Conservation (phyloP, 2,888 invertebrate species). For the Andrena praecox region DNA sequence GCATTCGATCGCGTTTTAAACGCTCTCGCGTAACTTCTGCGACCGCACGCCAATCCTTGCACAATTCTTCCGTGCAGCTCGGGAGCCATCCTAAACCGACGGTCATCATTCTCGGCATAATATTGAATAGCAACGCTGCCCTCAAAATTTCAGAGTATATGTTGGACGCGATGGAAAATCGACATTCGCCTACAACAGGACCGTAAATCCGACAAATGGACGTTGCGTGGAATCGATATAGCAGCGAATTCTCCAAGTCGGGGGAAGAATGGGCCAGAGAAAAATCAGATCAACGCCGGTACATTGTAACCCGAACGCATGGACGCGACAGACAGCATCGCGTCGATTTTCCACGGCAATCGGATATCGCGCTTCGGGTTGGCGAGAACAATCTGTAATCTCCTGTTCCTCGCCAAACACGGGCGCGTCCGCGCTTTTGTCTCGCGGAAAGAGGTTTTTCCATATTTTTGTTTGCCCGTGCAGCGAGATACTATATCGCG, state of each 20-base stretch:
- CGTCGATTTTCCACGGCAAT: conserved; percentile 11
- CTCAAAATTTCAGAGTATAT: too few species aligned
- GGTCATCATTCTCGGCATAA: too few species aligned
- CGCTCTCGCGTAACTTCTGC: background rate
- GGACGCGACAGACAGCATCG: conserved; percentile 1
- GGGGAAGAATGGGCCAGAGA: too few species aligned
- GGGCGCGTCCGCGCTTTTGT: conserved; percentile 8
- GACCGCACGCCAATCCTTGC: background rate
- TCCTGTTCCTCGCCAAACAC: conserved; percentile 8
- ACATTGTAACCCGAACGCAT: background rate
- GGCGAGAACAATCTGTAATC: conserved; percentile 10
- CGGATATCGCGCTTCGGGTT: conserved; percentile 7
- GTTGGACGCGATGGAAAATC: too few species aligned
- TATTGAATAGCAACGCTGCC: too few species aligned
- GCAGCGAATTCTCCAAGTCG: too few species aligned
- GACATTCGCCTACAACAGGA: too few species aligned
- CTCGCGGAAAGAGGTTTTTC: conserved; percentile 10
- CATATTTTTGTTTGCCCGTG: conserved; percentile 7
- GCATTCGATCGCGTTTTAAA: conserved; percentile 20
- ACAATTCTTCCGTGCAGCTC: too few species aligned
- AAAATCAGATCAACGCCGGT: background rate
- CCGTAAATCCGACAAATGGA: too few species aligned
- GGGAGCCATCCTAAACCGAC: too few species aligned
- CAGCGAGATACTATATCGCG: background rate
- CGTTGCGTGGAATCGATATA: too few species aligned